Conservation (phyloP, 2,888 invertebrate species). For the Sphinx pinastri region DNA sequence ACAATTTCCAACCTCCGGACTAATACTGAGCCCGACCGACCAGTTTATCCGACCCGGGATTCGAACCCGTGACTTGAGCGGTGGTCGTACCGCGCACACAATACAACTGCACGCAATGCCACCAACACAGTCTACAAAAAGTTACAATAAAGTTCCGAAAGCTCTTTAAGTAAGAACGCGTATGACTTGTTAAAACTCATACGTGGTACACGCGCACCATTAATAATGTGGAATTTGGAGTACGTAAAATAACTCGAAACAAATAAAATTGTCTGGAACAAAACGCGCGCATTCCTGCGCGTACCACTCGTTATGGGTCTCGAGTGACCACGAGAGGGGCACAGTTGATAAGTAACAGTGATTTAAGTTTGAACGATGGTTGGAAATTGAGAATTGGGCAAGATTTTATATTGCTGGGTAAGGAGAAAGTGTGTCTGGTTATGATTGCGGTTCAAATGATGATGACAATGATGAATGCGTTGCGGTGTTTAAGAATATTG, state of each 20-base stretch:
- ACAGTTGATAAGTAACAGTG: not conserved
- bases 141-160: not conserved
- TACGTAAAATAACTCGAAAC: constrained; percentile 29
- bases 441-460: too few relatives aligned
- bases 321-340: constrained; percentile 25
- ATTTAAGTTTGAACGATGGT: not conserved
- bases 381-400: not conserved
- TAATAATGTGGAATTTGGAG: constrained; percentile 26
- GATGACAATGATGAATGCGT: too few relatives aligned
- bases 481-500: too few relatives aligned
- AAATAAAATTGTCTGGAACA: constrained; percentile 35
- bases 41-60: too few relatives aligned
- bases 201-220: constrained; percentile 1
- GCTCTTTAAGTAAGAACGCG: not conserved
- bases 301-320: constrained; percentile 43
- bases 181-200: constrained; percentile 2
- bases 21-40: too few relatives aligned
- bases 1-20: too few relatives aligned
- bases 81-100: too few relatives aligned
- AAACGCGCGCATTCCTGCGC: constrained; percentile 43
- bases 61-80: too few relatives aligned
- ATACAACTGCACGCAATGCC: too few relatives aligned
- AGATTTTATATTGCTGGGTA: too few relatives aligned
- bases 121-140: too few relatives aligned
- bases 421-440: too few relatives aligned